phyloP scores from a whole-genome alignment of 2,113 vertebrate species.

The Notarius lentiginosus region DNA sequence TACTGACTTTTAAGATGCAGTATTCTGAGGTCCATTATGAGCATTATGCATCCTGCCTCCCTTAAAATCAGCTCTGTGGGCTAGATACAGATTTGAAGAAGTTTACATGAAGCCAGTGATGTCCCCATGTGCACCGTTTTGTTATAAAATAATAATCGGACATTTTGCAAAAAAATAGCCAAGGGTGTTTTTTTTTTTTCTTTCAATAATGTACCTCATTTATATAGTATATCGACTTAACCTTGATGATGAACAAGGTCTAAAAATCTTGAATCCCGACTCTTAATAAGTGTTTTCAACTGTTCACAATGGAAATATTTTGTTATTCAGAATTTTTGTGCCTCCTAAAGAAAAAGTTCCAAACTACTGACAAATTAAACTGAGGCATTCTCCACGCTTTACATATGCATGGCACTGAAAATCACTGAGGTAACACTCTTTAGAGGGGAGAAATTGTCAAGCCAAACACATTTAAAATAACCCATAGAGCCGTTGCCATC shows the following conservation, averaged over 20 bases:
- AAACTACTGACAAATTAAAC: not conserved
- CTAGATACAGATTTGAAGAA: not conserved
- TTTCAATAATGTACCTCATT: not conserved
- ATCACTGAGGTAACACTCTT: constrained; percentile 47
- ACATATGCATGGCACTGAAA: constrained; percentile 36
- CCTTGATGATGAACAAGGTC: constrained; percentile 7
- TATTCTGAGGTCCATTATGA: constrained; percentile 25
- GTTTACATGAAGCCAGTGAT: not conserved
- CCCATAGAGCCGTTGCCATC: constrained; percentile 64
- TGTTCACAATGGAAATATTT: not conserved
- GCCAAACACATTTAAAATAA: constrained; percentile 61
- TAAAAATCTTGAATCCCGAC: not conserved
- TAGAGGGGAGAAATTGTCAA: constrained; percentile 54
- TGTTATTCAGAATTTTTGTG: not conserved
- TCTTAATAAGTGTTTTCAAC: not conserved
- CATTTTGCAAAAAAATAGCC: not conserved
- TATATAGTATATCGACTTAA: constrained; percentile 16
- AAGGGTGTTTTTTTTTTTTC: not conserved
- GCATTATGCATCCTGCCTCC: constrained; percentile 3
- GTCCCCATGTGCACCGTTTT: not conserved
- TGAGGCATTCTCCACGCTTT: constrained; percentile 28
- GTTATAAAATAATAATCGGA: constrained; percentile 13
- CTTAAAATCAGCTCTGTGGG: not conserved
- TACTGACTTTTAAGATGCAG: constrained; percentile 38
- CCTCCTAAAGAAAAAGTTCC: not conserved